A percentile compares a stretch with the other conserved stretches of the same genome.
Conservation (phyloP, 2,113 vertebrate species). For the Poecilia latipinna region DNA sequence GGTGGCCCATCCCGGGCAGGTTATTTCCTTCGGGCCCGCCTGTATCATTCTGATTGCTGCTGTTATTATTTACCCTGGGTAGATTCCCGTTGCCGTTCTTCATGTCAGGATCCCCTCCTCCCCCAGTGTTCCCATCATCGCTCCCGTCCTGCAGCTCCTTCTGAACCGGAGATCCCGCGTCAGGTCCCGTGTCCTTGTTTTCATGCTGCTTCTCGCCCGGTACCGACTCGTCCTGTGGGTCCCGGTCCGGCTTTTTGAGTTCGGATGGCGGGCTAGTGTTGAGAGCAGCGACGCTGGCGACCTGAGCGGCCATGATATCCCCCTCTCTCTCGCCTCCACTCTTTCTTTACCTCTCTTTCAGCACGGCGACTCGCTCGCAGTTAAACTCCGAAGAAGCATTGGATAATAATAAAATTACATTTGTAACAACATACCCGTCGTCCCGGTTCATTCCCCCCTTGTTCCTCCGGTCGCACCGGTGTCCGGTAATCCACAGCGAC, state of each 20-base stretch:
- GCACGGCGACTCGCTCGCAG: constrained; percentile 79
- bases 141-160: constrained; percentile 92
- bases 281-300: constrained; percentile 93
- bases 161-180: constrained; percentile 84
- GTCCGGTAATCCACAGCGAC: constrained; percentile 83
- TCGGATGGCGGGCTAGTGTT: constrained; percentile 90
- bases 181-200: constrained; percentile 81
- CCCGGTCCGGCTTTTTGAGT: constrained; percentile 94
- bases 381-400: constrained; percentile 76
- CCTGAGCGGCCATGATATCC: constrained; percentile 97
- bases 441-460: constrained; percentile 84
- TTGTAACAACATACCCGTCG: constrained; percentile 78
- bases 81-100: constrained; percentile 96
- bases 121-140: constrained; percentile 87
- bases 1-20: constrained; percentile 87
- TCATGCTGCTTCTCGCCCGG: constrained; percentile 86
- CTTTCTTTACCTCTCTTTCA: constrained; percentile 77
- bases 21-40: constrained; percentile 88
- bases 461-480: constrained; percentile 86
- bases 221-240: constrained; percentile 87
- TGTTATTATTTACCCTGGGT: constrained; percentile 85
- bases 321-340: constrained; percentile 79
- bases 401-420: constrained; percentile 80
- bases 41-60: constrained; percentile 81
- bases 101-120: constrained; percentile 91